Base-by-base conservation (phyloP, 2,888 invertebrate species). In the Lochmaea capreae region DNA sequence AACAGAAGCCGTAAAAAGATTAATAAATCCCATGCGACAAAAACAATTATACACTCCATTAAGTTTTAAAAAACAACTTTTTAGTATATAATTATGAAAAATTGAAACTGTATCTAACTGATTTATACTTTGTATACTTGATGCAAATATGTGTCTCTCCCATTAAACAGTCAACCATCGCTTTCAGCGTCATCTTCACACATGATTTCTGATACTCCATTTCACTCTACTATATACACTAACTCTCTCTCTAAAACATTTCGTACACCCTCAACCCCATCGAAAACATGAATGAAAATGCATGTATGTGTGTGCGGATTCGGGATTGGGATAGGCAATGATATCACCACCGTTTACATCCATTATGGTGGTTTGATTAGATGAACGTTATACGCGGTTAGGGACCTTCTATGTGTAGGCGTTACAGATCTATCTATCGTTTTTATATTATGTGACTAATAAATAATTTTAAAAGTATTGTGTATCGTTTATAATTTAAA, bases 251-350 rank as follows among this genome's bases (percentile, higher is more conserved):
- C 62, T 43, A 62, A 78, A 76, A 68, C 76, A 73, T 74, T 74
- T 73, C 75, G 67, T 69, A 76, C 74, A 78, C 78, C 74, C 77
- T 69, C 70, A 43, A 49, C 59, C 76, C 67, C 69, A 59, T 67
- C 61, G 71, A 72, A 75, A 76, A 63, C 79, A 74, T 79, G 79
- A 79, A 79, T 79, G 79, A 76, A 76, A 78, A 72, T 78, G 75
- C 73, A 76, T 76, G 73, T 75, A 72, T 69, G 71, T 65, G 61
- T 66, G 71, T 65, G 61, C 57, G 70, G 67, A 67, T 67, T 76
- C 58, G 68, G 67, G 70, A 72, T 77, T 75, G 77, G 76, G 77
- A 75, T 71, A 77, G 74, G 75, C 71, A 75, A 74, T 73, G 77
- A 74, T 71, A 76, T 65, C 72, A 65, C 61, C 61, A 67, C 65